Conservation (phyloP, 2,797 vertebrate genomes). For the Sciurus carolinensis region DNA sequence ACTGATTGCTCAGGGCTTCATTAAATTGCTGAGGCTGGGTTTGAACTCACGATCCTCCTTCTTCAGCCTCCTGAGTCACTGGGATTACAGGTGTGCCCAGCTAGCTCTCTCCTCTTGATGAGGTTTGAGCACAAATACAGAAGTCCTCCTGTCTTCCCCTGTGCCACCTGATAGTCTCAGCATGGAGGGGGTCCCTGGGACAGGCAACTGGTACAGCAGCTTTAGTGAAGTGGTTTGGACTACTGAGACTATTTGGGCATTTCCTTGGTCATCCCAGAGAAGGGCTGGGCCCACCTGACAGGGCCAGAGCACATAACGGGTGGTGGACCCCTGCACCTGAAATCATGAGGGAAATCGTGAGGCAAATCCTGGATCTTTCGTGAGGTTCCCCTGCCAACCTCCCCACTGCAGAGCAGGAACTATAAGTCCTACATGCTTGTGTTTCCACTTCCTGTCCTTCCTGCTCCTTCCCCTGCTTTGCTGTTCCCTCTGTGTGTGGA, state of each 20-base stretch:
- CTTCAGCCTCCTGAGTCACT: too few relatives aligned
- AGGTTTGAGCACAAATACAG: not conserved
- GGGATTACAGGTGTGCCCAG: too few relatives aligned
- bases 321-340: too few relatives aligned
- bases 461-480: not conserved
- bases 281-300: not conserved
- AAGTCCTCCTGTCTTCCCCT: not conserved
- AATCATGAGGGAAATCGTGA: too few relatives aligned
- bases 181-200: rapidly evolving
- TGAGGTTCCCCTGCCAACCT: not conserved
- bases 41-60: too few relatives aligned
- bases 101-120: not conserved
- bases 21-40: too few relatives aligned
- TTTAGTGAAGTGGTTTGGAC: not conserved
- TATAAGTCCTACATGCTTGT: not conserved
- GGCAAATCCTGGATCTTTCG: too few relatives aligned
- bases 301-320: not conserved
- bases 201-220: not conserved
- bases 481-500: not conserved
- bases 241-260: not conserved
- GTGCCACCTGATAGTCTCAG: not conserved
- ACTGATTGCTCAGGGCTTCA: too few relatives aligned
- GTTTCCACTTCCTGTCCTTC: not conserved
- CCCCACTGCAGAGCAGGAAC: not conserved
- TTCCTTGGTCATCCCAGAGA: not conserved